A percentile compares a stretch with the other conserved stretches of the same genome.
Conservation (phyloP, 2,888 invertebrate species). For the Perdita meconis region DNA sequence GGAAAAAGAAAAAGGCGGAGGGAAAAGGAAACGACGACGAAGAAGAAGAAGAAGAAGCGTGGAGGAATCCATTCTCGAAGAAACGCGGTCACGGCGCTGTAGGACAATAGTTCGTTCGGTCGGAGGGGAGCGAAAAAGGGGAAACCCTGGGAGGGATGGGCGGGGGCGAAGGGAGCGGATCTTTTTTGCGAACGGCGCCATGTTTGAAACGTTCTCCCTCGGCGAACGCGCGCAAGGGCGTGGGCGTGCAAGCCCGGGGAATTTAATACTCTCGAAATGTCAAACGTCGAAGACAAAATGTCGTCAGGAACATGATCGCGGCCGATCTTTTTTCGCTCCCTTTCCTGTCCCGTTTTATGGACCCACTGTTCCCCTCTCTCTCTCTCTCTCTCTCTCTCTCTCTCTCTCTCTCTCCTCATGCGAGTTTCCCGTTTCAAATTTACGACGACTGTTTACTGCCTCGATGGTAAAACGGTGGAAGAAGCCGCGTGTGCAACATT, state of each 20-base stretch:
- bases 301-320: constrained; percentile 49
- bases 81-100: constrained; percentile 65
- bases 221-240: constrained; percentile 63
- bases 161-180: constrained; percentile 10
- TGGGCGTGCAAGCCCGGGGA: constrained; percentile 67
- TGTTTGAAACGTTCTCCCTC: constrained; percentile 64
- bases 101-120: constrained; percentile 70
- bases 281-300: constrained; percentile 78
- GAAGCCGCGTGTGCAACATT: not conserved
- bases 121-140: constrained; percentile 23
- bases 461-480: not conserved
- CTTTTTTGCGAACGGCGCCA: constrained; percentile 63
- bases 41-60: constrained; percentile 35
- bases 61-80: constrained; percentile 54
- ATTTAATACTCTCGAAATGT: constrained; percentile 77
- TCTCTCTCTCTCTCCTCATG: too few species aligned
- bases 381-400: too few species aligned
- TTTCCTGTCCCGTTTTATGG: constrained; percentile 27
- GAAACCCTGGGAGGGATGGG: constrained; percentile 19
- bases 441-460: not conserved
- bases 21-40: constrained; percentile 12
- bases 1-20: constrained; percentile 5
- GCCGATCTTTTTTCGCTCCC: constrained; percentile 36
- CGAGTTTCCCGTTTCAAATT: constrained; percentile 11
- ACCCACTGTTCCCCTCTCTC: constrained; percentile 7